Conservation (phyloP, 2,888 invertebrate species). For the Leptothorax acervorum region DNA sequence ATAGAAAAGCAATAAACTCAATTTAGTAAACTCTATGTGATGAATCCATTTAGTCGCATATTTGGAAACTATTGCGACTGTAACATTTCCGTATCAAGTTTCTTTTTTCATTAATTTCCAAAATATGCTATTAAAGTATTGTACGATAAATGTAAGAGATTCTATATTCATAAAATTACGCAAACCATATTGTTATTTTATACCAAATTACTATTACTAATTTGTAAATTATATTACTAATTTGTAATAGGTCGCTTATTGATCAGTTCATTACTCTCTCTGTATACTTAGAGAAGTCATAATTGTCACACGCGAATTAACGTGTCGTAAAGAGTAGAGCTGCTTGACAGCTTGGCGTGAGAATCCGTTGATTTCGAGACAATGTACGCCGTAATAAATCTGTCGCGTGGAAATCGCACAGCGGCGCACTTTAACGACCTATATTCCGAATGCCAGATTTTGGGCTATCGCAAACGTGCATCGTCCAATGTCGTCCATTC, state of each 20-base stretch:
- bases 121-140: background rate
- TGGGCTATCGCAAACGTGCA: slow-evolving; percentile 20
- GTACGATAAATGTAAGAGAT: background rate
- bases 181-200: background rate
- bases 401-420: background rate
- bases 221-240: no score
- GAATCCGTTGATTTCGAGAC: background rate
- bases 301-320: slow-evolving; percentile 2
- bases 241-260: background rate
- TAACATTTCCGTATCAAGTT: background rate
- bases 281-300: background rate
- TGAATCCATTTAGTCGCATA: background rate
- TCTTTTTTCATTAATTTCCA: background rate
- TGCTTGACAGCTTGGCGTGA: background rate
- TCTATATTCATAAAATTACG: background rate
- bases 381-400: background rate
- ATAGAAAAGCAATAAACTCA: background rate
- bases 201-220: background rate
- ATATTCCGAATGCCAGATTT: slow-evolving; percentile 38
- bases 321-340: background rate
- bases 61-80: background rate
- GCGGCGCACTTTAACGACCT: slow-evolving; percentile 44
- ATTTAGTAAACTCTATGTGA: background rate
- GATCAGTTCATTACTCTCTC: background rate
- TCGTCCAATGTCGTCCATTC: background rate